These are phyloP conservation scores for Ylistrum balloti DNA, from an alignment of 1,140 invertebrate species.

Conservation along the genomic window DNA sequence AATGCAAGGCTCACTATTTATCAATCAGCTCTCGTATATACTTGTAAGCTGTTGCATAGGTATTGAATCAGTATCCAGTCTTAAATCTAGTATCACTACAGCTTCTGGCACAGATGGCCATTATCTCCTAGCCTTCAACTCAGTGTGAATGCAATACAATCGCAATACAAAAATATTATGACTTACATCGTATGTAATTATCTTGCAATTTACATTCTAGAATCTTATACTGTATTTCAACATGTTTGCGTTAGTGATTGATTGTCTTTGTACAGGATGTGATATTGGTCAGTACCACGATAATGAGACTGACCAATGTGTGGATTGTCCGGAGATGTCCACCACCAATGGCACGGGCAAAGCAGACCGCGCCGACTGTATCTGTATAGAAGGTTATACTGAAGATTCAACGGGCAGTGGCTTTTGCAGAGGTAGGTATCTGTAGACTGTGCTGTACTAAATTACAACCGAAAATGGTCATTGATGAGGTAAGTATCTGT, in stretches of 20 bases:
- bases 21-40: too few species aligned
- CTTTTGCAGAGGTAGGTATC: slow-evolving; percentile 54
- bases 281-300: slow-evolving; percentile 51
- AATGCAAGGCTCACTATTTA: too few species aligned
- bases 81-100: too few species aligned
- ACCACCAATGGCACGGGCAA: slow-evolving; percentile 41
- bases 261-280: slow-evolving; percentile 47
- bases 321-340: slow-evolving; percentile 53
- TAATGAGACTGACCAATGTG: slow-evolving; percentile 1
- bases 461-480: neutral
- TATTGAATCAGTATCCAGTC: too few species aligned
- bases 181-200: too few species aligned
- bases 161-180: too few species aligned
- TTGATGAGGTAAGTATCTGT: neutral
- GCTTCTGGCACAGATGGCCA: too few species aligned
- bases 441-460: neutral
- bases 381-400: slow-evolving; percentile 55
- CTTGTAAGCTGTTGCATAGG: too few species aligned
- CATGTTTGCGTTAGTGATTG: neutral
- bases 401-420: slow-evolving; percentile 44
- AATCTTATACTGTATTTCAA: neutral
- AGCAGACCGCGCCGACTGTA: slow-evolving; percentile 42
- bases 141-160: too few species aligned
- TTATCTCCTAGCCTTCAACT: too few species aligned
- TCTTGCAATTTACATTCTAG: too few species aligned